Percentiles rank a stretch among this genome's conserved stretches.
These are phyloP conservation scores for Arbacia lixula DNA, from an alignment of 53 echinoderm and acorn worm genomes.

Conservation along the genomic window DNA sequence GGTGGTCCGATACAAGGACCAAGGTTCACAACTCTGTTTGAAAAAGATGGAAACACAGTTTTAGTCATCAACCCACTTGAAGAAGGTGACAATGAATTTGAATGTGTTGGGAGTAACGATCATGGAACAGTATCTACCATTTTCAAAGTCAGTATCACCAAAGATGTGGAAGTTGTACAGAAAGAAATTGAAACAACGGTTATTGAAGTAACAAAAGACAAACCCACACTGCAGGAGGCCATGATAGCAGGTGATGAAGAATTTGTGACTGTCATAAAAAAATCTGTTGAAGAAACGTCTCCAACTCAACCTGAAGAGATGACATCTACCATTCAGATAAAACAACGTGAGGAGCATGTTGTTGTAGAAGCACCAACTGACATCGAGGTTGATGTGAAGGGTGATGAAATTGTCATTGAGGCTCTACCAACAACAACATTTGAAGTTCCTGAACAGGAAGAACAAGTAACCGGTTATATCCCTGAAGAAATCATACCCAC, in stretches of 20 bases:
- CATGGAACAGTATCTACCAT: constrained; percentile 77
- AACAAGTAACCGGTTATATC: no score
- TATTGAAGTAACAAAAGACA: constrained; percentile 14
- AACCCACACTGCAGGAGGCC: no score
- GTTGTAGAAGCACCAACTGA: not conserved
- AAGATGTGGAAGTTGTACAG: constrained; percentile 56
- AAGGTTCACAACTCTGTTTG: constrained; percentile 68
- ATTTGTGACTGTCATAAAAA: not conserved
- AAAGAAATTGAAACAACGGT: constrained; percentile 39
- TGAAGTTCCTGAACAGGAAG: no score
- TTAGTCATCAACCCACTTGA: constrained; percentile 65
- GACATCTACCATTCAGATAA: not conserved
- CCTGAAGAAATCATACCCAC: no score
- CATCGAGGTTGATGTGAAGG: not conserved
- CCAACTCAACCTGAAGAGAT: not conserved
- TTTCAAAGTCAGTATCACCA: constrained; percentile 69
- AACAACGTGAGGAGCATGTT: not conserved
- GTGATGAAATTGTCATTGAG: no score
- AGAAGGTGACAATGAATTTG: constrained; percentile 87
- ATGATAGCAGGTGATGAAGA: constrained; percentile 5
- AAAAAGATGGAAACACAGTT: constrained; percentile 65
- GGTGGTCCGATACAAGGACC: constrained; percentile 72
- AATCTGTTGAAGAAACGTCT: not conserved
- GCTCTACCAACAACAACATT: no score
- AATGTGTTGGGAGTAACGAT: constrained; percentile 81